phyloP scores from a whole-genome alignment of 2,113 vertebrate species.

The Hippocampus abdominalis region DNA sequence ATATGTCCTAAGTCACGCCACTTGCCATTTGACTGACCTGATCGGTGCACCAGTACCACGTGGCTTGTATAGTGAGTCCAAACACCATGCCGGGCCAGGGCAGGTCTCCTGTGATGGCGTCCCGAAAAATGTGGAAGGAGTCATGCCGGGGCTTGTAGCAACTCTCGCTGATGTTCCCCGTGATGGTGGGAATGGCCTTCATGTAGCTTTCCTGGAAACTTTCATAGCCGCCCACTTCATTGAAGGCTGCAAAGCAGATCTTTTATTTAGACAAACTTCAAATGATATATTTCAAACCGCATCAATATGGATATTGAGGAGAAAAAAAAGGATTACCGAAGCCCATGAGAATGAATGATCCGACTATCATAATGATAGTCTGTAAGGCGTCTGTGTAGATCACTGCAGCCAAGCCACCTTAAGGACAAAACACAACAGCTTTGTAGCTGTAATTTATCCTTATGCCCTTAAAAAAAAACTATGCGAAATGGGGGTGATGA shows the following conservation, averaged over 20 bases:
- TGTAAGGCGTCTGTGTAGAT: conserved; percentile 98
- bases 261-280: neutral
- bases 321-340: conserved; percentile 75
- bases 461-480: too few relatives aligned
- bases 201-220: conserved; percentile 81
- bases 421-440: neutral
- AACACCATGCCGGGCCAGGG: conserved; percentile 92
- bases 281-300: neutral
- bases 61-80: conserved; percentile 80
- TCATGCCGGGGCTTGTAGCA: conserved; percentile 83
- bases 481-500: too few relatives aligned
- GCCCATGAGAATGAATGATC: conserved; percentile 87
- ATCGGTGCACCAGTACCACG: conserved; percentile 97
- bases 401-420: conserved; percentile 93
- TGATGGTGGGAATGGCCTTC: conserved; percentile 71
- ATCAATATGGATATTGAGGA: neutral
- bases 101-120: conserved; percentile 79
- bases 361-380: conserved; percentile 89
- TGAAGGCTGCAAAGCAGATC: conserved; percentile 73
- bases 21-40: conserved; percentile 77
- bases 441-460: neutral
- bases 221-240: conserved; percentile 82
- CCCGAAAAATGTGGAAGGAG: conserved; percentile 87
- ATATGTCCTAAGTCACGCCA: neutral
- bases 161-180: accelerated